Evolutionary conservation across 2,888 invertebrate genomes (phyloP).

Genomic region (Microplitis deprimator): DNA sequence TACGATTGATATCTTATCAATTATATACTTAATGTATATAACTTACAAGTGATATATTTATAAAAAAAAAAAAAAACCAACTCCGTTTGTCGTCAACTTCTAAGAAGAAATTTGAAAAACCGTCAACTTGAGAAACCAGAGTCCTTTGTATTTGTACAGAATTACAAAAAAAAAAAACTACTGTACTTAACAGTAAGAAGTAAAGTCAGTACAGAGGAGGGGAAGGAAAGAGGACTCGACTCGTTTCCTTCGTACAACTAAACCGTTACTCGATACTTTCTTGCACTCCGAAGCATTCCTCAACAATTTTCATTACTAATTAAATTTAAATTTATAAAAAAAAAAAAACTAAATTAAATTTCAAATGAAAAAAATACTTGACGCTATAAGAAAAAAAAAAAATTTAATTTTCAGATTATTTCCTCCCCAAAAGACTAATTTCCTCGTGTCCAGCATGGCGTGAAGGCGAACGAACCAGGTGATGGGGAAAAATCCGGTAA

Average conservation of each 20-base stretch:
- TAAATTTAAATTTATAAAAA: not conserved
- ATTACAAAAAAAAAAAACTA: constrained; percentile 4
- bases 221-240: constrained; percentile 22
- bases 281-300: not conserved
- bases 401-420: not conserved
- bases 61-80: no score
- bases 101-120: no score
- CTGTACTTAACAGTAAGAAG: not conserved
- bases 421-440: constrained; percentile 21
- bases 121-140: no score
- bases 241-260: constrained; percentile 13
- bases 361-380: no score
- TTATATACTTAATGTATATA: no score
- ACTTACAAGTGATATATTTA: no score
- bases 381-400: not conserved
- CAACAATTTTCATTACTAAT: not conserved
- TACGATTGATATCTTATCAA: no score
- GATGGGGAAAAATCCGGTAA: constrained; percentile 18
- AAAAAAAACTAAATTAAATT: constrained; percentile 6
- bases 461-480: constrained; percentile 34
- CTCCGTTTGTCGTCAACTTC: no score
- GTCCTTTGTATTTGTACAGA: not conserved
- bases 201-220: not conserved
- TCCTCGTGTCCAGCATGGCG: constrained; percentile 17
- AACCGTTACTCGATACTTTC: constrained; percentile 19